phyloP scores from a whole-genome alignment of 2,113 vertebrate species.

The Ptilonorhynchus violaceus region DNA sequence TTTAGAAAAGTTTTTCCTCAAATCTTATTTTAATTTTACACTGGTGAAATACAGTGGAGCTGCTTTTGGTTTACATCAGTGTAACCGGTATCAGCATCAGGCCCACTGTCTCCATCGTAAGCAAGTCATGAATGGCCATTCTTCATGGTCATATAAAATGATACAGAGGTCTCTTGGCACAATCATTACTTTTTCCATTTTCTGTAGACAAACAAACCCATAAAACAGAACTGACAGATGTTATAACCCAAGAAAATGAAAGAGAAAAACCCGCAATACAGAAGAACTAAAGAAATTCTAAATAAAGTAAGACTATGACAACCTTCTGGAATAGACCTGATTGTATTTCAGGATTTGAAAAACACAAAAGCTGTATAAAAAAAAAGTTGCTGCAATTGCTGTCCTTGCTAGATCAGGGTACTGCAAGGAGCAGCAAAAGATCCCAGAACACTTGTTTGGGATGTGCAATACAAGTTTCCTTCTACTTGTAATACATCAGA shows the following conservation, averaged over 20 bases:
- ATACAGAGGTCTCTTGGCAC: slow-evolving; percentile 37
- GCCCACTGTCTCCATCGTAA: neutral
- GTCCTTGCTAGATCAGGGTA: neutral
- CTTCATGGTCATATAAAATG: slow-evolving; percentile 53
- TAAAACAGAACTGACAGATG: slow-evolving; percentile 60
- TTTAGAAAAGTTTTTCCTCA: neutral
- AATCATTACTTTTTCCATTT: slow-evolving; percentile 63
- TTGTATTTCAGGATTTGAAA: neutral
- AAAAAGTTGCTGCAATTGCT: neutral
- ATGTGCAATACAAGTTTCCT: neutral
- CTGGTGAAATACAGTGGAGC: neutral
- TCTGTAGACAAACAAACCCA: slow-evolving; percentile 62
- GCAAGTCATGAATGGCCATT: slow-evolving; percentile 12
- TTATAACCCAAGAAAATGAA: slow-evolving; percentile 57
- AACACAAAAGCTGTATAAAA: neutral
- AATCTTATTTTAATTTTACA: neutral
- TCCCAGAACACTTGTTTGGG: neutral
- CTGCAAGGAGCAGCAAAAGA: neutral
- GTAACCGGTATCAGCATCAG: neutral
- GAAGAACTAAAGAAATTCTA: slow-evolving; percentile 10
- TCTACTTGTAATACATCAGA: neutral
- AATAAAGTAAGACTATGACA: neutral
- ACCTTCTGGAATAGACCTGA: neutral
- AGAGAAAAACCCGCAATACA: neutral
- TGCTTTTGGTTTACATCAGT: neutral